These are phyloP conservation scores for Drosophila serrata DNA, from an alignment of 1,140 invertebrate genomes.

Conservation along the genomic window DNA sequence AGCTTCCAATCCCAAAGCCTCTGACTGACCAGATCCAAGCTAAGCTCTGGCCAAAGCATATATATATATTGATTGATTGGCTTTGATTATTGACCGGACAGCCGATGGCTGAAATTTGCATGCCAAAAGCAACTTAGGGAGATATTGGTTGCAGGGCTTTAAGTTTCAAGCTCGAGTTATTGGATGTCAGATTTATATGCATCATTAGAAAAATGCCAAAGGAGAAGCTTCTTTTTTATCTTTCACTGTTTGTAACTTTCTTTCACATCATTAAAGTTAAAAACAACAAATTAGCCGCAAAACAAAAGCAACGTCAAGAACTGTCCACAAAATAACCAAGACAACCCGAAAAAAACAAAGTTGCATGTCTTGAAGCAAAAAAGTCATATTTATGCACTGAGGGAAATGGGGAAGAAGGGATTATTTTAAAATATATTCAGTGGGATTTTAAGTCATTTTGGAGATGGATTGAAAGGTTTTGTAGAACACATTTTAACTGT, in stretches of 20 bases:
- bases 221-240: slow-evolving; percentile 1
- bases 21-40: slow-evolving; percentile 24
- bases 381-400: slow-evolving; percentile 14
- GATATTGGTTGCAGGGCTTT: slow-evolving; percentile 39
- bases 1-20: background rate
- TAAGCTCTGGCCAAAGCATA: slow-evolving; percentile 1
- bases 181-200: slow-evolving; percentile 44
- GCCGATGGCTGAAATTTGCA: slow-evolving; percentile 47
- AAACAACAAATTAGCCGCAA: slow-evolving; percentile 37
- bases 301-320: slow-evolving; percentile 29
- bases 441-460: background rate
- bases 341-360: slow-evolving; percentile 28
- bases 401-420: background rate
- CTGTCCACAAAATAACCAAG: slow-evolving; percentile 37
- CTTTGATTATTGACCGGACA: slow-evolving; percentile 45
- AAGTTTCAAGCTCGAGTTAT: slow-evolving; percentile 5
- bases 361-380: slow-evolving; percentile 43
- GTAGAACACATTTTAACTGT: too few relatives aligned
- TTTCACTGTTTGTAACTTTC: slow-evolving; percentile 34
- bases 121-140: slow-evolving; percentile 25
- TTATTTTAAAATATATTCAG: background rate
- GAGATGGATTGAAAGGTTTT: background rate
- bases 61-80: slow-evolving; percentile 49
- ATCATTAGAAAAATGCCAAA: slow-evolving; percentile 49
- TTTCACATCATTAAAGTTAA: slow-evolving; percentile 54